These are phyloP conservation scores for Stratiomys singularior DNA, from an alignment of 2,888 invertebrate species.

Conservation along the genomic window DNA sequence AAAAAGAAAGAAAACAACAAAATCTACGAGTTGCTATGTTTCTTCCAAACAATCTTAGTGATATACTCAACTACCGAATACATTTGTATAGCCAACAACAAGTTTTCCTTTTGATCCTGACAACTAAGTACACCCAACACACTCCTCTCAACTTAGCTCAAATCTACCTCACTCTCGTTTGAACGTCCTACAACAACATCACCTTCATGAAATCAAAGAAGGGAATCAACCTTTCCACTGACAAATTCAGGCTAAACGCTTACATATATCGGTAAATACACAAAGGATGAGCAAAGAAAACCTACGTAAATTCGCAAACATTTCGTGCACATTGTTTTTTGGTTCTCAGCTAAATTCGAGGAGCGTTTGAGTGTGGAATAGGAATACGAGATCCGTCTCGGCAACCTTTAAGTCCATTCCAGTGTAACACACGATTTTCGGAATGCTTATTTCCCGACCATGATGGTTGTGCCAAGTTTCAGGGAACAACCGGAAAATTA, in stretches of 20 bases:
- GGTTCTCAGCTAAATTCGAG: too few relatives aligned
- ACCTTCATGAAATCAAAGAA: background rate
- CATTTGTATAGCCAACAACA: too few relatives aligned
- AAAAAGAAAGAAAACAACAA: too few relatives aligned
- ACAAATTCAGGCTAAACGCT: constrained; percentile 20
- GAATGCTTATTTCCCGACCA: background rate
- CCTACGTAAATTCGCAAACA: constrained; percentile 28
- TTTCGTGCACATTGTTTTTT: background rate
- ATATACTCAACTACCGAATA: too few relatives aligned
- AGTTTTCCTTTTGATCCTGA: too few relatives aligned
- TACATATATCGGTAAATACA: constrained; percentile 23
- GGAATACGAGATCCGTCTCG: background rate
- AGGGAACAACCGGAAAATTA: constrained; percentile 45
- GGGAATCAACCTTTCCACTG: background rate
- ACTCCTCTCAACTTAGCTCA: background rate
- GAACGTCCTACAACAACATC: background rate
- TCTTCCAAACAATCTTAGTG: too few relatives aligned
- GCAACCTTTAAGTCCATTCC: background rate
- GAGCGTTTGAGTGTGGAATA: background rate
- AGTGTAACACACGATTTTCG: background rate
- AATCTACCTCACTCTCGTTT: background rate
- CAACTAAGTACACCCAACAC: too few relatives aligned
- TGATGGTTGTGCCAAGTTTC: constrained; percentile 22
- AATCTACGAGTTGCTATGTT: too few relatives aligned
- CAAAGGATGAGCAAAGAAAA: constrained; percentile 21